A percentile compares a stretch with the other conserved stretches of the same genome.
Conservation (phyloP, 2,113 vertebrate genomes). For the Brachionichthys hirsutus region DNA sequence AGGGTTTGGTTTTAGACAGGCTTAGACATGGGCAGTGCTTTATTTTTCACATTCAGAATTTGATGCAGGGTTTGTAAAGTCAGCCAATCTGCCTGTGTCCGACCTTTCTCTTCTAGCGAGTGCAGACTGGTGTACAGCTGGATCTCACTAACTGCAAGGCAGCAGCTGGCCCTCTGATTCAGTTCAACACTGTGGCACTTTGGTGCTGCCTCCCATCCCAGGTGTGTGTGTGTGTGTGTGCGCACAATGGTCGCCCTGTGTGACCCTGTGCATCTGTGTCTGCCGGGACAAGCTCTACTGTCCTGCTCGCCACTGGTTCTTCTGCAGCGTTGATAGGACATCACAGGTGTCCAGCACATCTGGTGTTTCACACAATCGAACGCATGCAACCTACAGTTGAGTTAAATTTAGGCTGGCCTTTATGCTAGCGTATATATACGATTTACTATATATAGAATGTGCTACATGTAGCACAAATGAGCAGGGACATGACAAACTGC, state of each 20-base stretch:
- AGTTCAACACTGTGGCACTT: slow-evolving; percentile 55
- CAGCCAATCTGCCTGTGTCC: slow-evolving; percentile 21
- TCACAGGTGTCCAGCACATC: slow-evolving; percentile 74
- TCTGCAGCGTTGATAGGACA: slow-evolving; percentile 52
- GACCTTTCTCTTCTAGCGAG: slow-evolving; percentile 24
- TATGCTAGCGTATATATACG: no score
- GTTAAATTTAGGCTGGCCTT: slow-evolving; percentile 23
- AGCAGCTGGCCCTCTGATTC: slow-evolving; percentile 60
- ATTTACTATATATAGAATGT: no score
- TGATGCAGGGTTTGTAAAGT: no score
- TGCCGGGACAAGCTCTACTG: slow-evolving; percentile 63
- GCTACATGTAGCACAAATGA: slow-evolving; percentile 21
- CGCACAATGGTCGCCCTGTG: slow-evolving; percentile 67
- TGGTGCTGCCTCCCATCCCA: slow-evolving; percentile 55
- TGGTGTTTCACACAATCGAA: slow-evolving; percentile 49
- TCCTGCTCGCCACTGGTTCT: slow-evolving; percentile 46
- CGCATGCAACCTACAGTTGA: slow-evolving; percentile 43
- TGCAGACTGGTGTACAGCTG: slow-evolving; percentile 27
- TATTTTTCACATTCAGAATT: no score
- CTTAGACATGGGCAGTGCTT: no score
- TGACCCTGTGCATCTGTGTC: slow-evolving; percentile 72
- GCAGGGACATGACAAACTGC: slow-evolving; percentile 31
- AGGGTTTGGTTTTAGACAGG: no score
- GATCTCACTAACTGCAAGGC: slow-evolving; percentile 45
- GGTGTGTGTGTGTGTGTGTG: slow-evolving; percentile 32